These are phyloP conservation scores for Hypomesus transpacificus DNA, from an alignment of 2,113 vertebrate species.

Conservation along the genomic window DNA sequence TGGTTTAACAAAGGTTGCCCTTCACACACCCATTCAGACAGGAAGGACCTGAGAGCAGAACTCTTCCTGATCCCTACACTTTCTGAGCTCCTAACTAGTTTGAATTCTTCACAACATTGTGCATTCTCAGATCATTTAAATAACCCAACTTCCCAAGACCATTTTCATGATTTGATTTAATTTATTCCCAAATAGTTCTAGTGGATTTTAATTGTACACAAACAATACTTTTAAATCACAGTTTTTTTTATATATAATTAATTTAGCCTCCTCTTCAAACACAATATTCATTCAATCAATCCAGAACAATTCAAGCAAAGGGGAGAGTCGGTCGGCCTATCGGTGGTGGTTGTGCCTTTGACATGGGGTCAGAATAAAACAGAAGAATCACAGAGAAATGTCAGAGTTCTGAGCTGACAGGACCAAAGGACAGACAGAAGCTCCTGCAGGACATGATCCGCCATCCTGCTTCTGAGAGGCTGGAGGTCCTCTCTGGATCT, in stretches of 20 bases:
- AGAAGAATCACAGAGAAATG: slow-evolving; percentile 38
- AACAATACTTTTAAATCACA: slow-evolving; percentile 37
- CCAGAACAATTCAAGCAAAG: slow-evolving; percentile 63
- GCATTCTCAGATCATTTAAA: background rate
- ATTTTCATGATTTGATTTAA: slow-evolving; percentile 1
- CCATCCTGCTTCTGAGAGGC: too few relatives aligned
- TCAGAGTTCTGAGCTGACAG: slow-evolving; percentile 33
- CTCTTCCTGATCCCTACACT: background rate
- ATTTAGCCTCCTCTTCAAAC: slow-evolving; percentile 28
- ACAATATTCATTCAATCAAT: slow-evolving; percentile 41
- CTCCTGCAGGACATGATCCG: background rate
- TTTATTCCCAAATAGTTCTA: slow-evolving; percentile 38
- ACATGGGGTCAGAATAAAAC: slow-evolving; percentile 25
- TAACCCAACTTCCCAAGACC: background rate
- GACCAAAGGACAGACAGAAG: slow-evolving; percentile 20
- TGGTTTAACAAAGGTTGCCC: background rate
- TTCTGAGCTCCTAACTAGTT: slow-evolving; percentile 3
- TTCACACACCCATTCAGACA: background rate
- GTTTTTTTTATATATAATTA: slow-evolving; percentile 13
- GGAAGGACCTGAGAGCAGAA: too few relatives aligned
- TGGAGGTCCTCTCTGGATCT: too few relatives aligned
- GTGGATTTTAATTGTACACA: slow-evolving; percentile 36
- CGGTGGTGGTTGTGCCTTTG: slow-evolving; percentile 4
- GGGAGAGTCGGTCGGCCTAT: slow-evolving; percentile 16
- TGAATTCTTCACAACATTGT: background rate